phyloP scores from a whole-genome alignment of 2,113 vertebrate species.

The Lampris incognitus region DNA sequence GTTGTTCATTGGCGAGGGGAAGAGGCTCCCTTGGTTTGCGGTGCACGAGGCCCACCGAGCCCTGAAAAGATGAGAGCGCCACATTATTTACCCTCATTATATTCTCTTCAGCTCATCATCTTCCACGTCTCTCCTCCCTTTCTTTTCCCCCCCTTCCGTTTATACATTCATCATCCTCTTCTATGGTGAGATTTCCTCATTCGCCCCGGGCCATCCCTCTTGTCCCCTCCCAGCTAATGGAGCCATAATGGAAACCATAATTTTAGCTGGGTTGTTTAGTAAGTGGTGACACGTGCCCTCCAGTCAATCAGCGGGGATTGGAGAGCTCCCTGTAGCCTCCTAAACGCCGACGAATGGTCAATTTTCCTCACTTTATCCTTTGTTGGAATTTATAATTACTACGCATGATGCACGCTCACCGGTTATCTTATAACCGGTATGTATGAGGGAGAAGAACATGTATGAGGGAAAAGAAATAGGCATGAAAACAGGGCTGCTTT shows the following conservation, averaged over 20 bases:
- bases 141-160: constrained; percentile 47
- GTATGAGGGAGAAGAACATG: too few species aligned
- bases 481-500: too few species aligned
- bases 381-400: too few species aligned
- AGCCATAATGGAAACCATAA: constrained; percentile 52
- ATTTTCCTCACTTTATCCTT: background rate
- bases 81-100: constrained; percentile 2
- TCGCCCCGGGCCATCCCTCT: constrained; percentile 1
- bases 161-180: constrained; percentile 56
- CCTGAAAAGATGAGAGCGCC: constrained; percentile 63
- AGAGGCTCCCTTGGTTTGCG: constrained; percentile 34
- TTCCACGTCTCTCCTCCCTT: constrained; percentile 48
- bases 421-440: too few species aligned
- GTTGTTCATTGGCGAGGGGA: constrained; percentile 22
- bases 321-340: background rate
- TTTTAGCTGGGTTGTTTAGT: constrained; percentile 44
- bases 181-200: constrained; percentile 14
- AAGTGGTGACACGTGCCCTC: constrained; percentile 38
- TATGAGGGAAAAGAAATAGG: too few species aligned
- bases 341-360: constrained; percentile 14
- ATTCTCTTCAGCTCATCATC: constrained; percentile 56
- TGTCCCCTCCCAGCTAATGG: constrained; percentile 52
- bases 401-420: too few species aligned
- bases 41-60: constrained; percentile 40
- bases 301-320: constrained; percentile 33